Evolutionary conservation across 2,888 invertebrate species (phyloP).

Genomic region (Stenotaenia linearis): DNA sequence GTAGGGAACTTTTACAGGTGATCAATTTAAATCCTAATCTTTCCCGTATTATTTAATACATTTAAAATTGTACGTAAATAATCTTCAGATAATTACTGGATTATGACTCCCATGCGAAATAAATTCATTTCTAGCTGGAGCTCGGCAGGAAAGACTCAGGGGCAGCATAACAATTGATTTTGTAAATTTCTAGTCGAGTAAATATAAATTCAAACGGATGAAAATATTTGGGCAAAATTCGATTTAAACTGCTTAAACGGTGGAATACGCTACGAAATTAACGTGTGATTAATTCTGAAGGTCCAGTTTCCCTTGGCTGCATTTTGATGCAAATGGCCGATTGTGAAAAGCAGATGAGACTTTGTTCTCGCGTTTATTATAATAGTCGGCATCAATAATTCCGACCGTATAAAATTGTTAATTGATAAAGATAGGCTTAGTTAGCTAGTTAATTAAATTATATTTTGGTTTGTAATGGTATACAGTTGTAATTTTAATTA

Average conservation of each 20-base stretch:
- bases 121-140: background rate
- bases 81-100: background rate
- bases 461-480: background rate
- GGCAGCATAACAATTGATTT: background rate
- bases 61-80: background rate
- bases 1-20: background rate
- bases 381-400: background rate
- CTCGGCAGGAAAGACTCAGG: background rate
- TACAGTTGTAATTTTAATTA: background rate
- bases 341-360: constrained; percentile 15
- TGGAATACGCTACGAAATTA: background rate
- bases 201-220: background rate
- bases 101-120: background rate
- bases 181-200: background rate
- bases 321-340: constrained; percentile 10
- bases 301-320: background rate
- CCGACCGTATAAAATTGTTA: background rate
- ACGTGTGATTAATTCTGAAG: background rate
- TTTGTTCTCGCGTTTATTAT: background rate
- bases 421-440: background rate
- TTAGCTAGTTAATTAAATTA: constrained; percentile 3
- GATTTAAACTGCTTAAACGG: background rate
- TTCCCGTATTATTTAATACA: background rate
- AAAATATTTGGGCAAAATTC: background rate
- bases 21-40: background rate